These are phyloP conservation scores for Sphecodes monilicornis DNA, from an alignment of 2,888 invertebrate genomes.

Conservation along the genomic window DNA sequence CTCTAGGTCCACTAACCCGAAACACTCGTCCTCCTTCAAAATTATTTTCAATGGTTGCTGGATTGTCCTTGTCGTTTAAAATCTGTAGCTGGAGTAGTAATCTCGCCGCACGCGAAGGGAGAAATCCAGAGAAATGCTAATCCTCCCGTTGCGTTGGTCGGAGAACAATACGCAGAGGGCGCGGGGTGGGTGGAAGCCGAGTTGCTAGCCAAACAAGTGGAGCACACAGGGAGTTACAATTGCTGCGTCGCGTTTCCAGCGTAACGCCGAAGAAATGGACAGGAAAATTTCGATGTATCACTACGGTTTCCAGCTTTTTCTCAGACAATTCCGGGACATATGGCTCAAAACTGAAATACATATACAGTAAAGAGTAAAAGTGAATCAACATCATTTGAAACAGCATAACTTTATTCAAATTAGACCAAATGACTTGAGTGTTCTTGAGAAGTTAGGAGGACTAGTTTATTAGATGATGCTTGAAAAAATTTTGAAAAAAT, in stretches of 20 bases:
- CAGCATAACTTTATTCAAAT: no score
- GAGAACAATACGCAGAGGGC: background rate
- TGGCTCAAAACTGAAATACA: no score
- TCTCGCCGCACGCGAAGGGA: constrained; percentile 1
- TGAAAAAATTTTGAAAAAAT: no score
- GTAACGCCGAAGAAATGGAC: background rate
- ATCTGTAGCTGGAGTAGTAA: background rate
- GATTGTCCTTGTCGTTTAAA: constrained; percentile 19
- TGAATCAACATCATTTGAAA: no score
- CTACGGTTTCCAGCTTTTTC: no score
- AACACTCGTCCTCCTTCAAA: constrained; percentile 32
- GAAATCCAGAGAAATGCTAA: background rate
- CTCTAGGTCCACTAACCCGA: constrained; percentile 51
- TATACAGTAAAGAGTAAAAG: no score
- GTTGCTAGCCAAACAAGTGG: background rate
- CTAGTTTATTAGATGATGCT: no score
- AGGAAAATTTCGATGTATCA: background rate
- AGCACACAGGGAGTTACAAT: background rate
- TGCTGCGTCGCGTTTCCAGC: background rate
- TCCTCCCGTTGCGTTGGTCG: background rate
- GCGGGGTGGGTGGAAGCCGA: background rate
- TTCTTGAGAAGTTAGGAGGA: no score
- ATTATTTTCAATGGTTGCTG: constrained; percentile 37
- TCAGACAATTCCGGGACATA: no score
- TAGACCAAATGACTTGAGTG: no score